Percentiles rank a stretch among this genome's conserved stretches.
Evolutionary conservation across 2,888 invertebrate genomes (phyloP).

Genomic region (Polyploca ridens): DNA sequence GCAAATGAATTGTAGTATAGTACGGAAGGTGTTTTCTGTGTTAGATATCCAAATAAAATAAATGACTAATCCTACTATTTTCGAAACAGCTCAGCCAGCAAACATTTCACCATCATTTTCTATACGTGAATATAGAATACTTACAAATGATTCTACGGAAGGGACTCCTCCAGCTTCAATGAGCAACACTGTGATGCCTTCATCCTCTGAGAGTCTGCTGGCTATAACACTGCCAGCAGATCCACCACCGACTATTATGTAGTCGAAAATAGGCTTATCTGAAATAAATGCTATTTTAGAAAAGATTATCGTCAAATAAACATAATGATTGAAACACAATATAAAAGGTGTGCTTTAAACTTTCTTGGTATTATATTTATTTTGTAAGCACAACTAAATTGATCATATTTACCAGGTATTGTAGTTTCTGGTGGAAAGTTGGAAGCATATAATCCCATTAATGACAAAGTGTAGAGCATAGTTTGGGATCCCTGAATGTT

Average conservation of each 20-base stretch:
- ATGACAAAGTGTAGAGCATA: too few species aligned
- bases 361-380: not conserved
- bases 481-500: too few species aligned
- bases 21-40: too few species aligned
- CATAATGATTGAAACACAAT: not conserved
- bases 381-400: not conserved
- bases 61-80: too few species aligned
- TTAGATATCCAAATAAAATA: too few species aligned
- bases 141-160: not conserved
- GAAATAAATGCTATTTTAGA: not conserved
- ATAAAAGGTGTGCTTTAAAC: too few species aligned
- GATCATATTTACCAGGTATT: too few species aligned
- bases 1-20: too few species aligned
- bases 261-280: not conserved
- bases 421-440: too few species aligned
- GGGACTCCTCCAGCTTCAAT: not conserved
- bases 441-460: too few species aligned
- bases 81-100: too few species aligned
- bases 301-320: not conserved
- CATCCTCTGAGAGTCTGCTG: not conserved
- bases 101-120: too few species aligned
- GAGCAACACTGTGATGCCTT: not conserved
- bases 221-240: not conserved
- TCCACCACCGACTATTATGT: not conserved
- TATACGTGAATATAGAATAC: not conserved